Percentiles rank a stretch among this genome's conserved stretches.
phyloP scores from a whole-genome alignment of 2,113 vertebrate genomes.

The Larimichthys polyactis region DNA sequence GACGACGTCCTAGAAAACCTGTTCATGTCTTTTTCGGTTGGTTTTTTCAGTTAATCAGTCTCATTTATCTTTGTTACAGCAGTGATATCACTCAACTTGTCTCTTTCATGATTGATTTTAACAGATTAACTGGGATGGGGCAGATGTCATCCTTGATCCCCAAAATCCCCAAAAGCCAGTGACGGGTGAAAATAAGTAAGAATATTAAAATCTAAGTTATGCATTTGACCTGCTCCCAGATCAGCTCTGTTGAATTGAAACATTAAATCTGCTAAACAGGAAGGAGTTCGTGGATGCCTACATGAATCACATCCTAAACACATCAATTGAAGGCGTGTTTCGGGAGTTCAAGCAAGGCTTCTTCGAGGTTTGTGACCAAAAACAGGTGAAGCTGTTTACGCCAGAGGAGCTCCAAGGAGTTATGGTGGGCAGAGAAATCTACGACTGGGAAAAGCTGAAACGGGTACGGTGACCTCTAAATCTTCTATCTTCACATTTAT shows the following conservation, averaged over 20 bases:
- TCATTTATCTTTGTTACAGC: neutral
- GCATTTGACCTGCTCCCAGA: too few species aligned
- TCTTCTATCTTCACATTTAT: too few species aligned
- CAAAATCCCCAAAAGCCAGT: slow-evolving; percentile 64
- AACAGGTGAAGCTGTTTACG: slow-evolving; percentile 79
- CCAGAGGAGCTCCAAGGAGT: slow-evolving; percentile 85
- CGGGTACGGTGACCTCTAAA: slow-evolving; percentile 69
- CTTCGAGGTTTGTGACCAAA: slow-evolving; percentile 81
- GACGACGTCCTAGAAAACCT: slow-evolving; percentile 67
- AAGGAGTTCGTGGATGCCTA: slow-evolving; percentile 83
- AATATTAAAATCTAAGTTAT: too few species aligned
- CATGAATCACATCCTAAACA: slow-evolving; percentile 84
- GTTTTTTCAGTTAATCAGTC: slow-evolving; percentile 35
- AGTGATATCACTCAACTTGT: neutral
- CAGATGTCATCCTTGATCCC: slow-evolving; percentile 71
- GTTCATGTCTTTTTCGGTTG: slow-evolving; percentile 76
- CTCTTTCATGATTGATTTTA: neutral
- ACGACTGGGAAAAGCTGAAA: slow-evolving; percentile 85
- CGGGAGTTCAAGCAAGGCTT: slow-evolving; percentile 87
- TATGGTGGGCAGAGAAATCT: slow-evolving; percentile 79
- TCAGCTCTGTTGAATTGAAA: neutral
- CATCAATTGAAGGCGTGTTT: slow-evolving; percentile 82
- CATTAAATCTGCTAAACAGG: slow-evolving; percentile 61
- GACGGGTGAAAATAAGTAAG: slow-evolving; percentile 80
- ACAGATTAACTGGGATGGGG: slow-evolving; percentile 78